Evolutionary conservation across 2,888 invertebrate genomes (phyloP).

Genomic region (Drosophila cognata): DNA sequence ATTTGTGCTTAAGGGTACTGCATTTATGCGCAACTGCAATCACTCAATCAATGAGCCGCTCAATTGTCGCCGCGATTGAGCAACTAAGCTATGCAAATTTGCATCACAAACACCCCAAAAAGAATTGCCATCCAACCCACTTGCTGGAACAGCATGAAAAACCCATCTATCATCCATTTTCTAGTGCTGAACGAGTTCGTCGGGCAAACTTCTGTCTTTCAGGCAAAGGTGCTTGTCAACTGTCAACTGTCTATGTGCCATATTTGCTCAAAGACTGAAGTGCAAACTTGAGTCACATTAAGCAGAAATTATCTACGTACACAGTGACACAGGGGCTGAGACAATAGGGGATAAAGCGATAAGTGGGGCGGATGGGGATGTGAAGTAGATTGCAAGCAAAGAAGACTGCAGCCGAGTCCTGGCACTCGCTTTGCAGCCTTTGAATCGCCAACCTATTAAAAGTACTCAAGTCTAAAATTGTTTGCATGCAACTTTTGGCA

Average conservation of each 20-base stretch:
- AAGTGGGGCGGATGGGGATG: neutral
- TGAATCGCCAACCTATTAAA: constrained; percentile 22
- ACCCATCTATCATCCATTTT: constrained; percentile 62
- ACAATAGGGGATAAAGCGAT: neutral
- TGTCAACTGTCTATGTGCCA: constrained; percentile 57
- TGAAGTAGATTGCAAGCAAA: constrained; percentile 1
- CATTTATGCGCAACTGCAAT: constrained; percentile 65
- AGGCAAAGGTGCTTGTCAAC: constrained; percentile 61
- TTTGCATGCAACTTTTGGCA: constrained; percentile 14
- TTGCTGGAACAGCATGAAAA: constrained; percentile 45
- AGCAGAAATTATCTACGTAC: constrained; percentile 74
- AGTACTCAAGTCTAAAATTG: constrained; percentile 15
- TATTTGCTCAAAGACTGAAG: constrained; percentile 75
- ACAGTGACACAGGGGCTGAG: constrained; percentile 47
- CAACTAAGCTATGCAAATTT: constrained; percentile 77
- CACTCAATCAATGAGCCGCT: constrained; percentile 78
- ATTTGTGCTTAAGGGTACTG: constrained; percentile 48
- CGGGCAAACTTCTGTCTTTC: constrained; percentile 55
- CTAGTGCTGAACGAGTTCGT: constrained; percentile 31
- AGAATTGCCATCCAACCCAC: neutral
- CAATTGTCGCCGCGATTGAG: constrained; percentile 79
- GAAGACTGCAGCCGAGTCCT: constrained; percentile 16
- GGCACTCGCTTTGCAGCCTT: constrained; percentile 29
- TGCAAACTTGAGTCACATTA: constrained; percentile 77
- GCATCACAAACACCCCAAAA: constrained; percentile 25